These are phyloP conservation scores for Aphelenchoides bicaudatus DNA, from an alignment of 2,888 invertebrate genomes.

Conservation along the genomic window DNA sequence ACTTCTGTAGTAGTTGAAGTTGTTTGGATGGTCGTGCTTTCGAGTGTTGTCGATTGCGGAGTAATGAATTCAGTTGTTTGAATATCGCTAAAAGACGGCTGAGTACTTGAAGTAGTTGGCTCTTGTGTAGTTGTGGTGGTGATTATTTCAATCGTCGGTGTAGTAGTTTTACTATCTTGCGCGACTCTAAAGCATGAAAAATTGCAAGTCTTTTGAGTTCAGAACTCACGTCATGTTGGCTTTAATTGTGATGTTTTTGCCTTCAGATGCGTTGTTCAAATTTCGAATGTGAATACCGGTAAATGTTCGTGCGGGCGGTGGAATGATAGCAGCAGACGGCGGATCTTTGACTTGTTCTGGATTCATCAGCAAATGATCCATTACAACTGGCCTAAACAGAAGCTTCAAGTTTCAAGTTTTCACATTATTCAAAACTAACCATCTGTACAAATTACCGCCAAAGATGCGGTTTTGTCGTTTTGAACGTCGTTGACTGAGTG, in stretches of 20 bases:
- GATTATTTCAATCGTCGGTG: background rate
- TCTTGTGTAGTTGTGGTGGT: slow-evolving; percentile 20
- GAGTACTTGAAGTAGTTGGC: slow-evolving; percentile 8
- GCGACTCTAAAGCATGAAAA: background rate
- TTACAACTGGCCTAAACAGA: slow-evolving; percentile 34
- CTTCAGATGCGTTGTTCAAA: slow-evolving; percentile 11
- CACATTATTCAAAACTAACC: slow-evolving; percentile 19
- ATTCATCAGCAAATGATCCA: slow-evolving; percentile 36
- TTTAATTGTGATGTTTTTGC: slow-evolving; percentile 21
- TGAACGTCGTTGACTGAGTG: slow-evolving; percentile 17
- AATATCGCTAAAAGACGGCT: background rate
- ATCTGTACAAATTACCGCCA: slow-evolving; percentile 9
- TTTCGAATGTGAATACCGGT: slow-evolving; percentile 19
- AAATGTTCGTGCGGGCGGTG: background rate
- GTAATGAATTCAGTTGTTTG: too few relatives aligned
- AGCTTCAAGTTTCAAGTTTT: too few relatives aligned
- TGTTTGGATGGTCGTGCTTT: background rate
- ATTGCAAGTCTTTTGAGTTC: background rate
- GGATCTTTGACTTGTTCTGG: slow-evolving; percentile 24
- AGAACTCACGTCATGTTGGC: slow-evolving; percentile 1
- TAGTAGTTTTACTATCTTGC: slow-evolving; percentile 5
- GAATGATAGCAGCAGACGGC: slow-evolving; percentile 3
- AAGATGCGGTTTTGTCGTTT: slow-evolving; percentile 9
- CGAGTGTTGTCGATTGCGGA: background rate
- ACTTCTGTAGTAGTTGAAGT: background rate